A percentile compares a stretch with the other conserved stretches of the same genome.
Conservation (phyloP, 2,888 invertebrate genomes). For the Exocentrus adspersus region DNA sequence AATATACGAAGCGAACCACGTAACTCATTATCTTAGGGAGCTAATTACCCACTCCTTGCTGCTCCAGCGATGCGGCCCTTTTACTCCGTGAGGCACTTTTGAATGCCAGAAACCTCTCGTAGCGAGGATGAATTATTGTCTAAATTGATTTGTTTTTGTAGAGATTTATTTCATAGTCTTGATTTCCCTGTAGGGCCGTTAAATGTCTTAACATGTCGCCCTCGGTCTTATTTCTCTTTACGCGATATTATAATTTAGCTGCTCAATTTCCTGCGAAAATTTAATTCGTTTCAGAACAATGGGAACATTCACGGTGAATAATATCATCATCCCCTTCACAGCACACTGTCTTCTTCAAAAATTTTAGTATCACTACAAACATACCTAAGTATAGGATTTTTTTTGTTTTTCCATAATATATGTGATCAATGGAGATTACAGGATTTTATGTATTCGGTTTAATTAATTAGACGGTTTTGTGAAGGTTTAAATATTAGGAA, state of each 20-base stretch:
- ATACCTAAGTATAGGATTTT: too few relatives aligned
- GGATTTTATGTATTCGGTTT: too few relatives aligned
- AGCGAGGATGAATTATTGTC: constrained; percentile 39
- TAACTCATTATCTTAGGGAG: constrained; percentile 59
- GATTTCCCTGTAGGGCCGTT: constrained; percentile 46
- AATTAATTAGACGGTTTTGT: not conserved
- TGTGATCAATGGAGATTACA: too few relatives aligned
- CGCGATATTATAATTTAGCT: constrained; percentile 37
- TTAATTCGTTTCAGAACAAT: constrained; percentile 32
- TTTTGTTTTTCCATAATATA: too few relatives aligned
- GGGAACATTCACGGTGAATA: too few relatives aligned
- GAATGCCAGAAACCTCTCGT: constrained; percentile 30
- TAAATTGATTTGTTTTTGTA: constrained; percentile 44
- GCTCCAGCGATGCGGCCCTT: constrained; percentile 13
- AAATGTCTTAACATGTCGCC: constrained; percentile 44
- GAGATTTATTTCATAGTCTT: constrained; percentile 40
- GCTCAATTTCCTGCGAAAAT: constrained; percentile 34
- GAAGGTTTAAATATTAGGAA: not conserved
- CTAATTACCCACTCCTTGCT: constrained; percentile 52
- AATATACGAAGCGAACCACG: constrained; percentile 58
- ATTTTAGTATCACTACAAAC: too few relatives aligned
- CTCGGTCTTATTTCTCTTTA: constrained; percentile 26
- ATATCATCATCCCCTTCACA: too few relatives aligned
- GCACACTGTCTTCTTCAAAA: too few relatives aligned
- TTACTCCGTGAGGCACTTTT: constrained; percentile 35